These are phyloP conservation scores for Pomacea maculata DNA, from an alignment of 1,140 invertebrate genomes.

Conservation along the genomic window DNA sequence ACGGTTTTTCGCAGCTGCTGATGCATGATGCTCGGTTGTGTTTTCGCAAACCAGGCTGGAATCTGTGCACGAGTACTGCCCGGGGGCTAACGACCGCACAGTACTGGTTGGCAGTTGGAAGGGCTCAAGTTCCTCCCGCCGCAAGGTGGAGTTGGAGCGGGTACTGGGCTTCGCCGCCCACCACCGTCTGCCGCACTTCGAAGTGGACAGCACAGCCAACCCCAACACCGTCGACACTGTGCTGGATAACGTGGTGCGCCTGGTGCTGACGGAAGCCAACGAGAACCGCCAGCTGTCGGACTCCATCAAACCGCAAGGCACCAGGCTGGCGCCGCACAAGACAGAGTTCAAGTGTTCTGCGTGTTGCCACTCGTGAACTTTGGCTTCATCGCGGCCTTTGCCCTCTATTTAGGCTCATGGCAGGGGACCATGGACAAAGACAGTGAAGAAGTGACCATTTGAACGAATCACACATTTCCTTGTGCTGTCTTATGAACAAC, in stretches of 20 bases:
- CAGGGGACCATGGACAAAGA: too few relatives aligned
- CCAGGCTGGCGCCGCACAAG: not conserved
- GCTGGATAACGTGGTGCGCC: constrained; percentile 10
- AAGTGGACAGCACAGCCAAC: constrained; percentile 6
- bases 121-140: not conserved
- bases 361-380: not conserved
- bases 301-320: constrained; percentile 15
- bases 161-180: constrained; percentile 5
- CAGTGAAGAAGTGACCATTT: too few relatives aligned
- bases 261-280: constrained; percentile 13
- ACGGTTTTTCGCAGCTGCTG: too few relatives aligned
- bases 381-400: too few relatives aligned
- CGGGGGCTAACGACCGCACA: not conserved
- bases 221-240: not conserved
- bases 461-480: too few relatives aligned
- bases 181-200: constrained; percentile 12
- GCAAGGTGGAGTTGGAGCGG: not conserved
- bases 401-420: too few relatives aligned
- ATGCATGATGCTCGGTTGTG: not conserved
- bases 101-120: constrained; percentile 11
- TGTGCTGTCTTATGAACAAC: too few relatives aligned
- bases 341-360: constrained; percentile 13
- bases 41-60: constrained; percentile 3
- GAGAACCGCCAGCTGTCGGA: constrained; percentile 4
- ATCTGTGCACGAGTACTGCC: constrained; percentile 2